Evolutionary conservation across 1,140 invertebrate genomes (phyloP).

Genomic region (Nomia melanderi): DNA sequence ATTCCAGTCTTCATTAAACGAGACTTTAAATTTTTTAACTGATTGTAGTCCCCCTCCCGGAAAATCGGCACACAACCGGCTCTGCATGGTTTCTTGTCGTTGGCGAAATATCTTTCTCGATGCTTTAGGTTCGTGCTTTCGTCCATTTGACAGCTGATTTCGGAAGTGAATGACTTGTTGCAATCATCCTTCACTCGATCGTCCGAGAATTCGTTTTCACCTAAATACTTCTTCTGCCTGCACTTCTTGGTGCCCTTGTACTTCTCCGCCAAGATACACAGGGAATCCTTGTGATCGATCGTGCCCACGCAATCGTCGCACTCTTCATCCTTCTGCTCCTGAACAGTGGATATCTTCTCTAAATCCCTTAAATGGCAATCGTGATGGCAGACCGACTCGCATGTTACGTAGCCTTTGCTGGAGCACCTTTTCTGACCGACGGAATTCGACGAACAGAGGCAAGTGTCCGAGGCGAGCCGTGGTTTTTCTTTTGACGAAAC

Average conservation of each 20-base stretch:
- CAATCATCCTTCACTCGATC: conserved; percentile 30
- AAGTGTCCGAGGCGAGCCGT: conserved; percentile 16
- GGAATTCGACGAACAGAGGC: conserved; percentile 6
- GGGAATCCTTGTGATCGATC: conserved; percentile 69
- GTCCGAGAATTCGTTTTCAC: not conserved
- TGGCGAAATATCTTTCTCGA: conserved; percentile 1
- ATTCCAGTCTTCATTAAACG: conserved; percentile 40
- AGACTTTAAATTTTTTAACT: conserved; percentile 35
- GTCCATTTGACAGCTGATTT: conserved; percentile 17
- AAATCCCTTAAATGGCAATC: conserved; percentile 32
- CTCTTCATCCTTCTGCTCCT: conserved; percentile 54
- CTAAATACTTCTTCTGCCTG: conserved; percentile 7
- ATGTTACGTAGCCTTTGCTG: not conserved
- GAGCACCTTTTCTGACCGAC: not conserved
- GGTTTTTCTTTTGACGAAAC: conserved; percentile 13
- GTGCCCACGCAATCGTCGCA: conserved; percentile 31
- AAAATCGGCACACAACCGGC: not conserved
- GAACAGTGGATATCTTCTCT: conserved; percentile 21
- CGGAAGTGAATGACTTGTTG: conserved; percentile 44
- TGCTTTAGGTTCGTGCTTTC: conserved; percentile 35
- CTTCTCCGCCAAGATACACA: conserved; percentile 70
- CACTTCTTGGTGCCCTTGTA: conserved; percentile 59
- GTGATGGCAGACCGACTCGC: conserved; percentile 14
- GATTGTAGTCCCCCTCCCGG: conserved; percentile 37
- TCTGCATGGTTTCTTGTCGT: conserved; percentile 21